Percentiles rank a stretch among this genome's conserved stretches.
phyloP scores from a whole-genome alignment of 2,113 vertebrate species.

The Apodemus speciosus region DNA sequence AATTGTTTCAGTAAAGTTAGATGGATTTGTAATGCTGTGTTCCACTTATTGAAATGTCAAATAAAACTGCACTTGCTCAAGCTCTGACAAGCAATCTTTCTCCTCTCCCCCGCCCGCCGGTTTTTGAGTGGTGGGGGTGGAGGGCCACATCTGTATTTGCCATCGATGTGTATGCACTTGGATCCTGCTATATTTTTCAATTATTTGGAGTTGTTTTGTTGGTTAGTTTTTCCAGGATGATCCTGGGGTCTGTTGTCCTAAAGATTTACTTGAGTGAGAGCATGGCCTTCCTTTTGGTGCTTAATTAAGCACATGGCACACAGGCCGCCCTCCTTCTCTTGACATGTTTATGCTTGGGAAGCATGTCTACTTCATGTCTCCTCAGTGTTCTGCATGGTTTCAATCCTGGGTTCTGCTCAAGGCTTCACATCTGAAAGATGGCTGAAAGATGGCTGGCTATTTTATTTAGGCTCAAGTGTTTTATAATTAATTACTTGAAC shows the following conservation, averaged over 20 bases:
- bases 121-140: constrained; percentile 67
- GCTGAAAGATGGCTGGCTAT: constrained; percentile 31
- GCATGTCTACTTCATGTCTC: constrained; percentile 69
- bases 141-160: constrained; percentile 72
- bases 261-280: constrained; percentile 59
- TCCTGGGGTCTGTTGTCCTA: constrained; percentile 52
- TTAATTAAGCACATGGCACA: constrained; percentile 55
- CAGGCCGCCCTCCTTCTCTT: constrained; percentile 45
- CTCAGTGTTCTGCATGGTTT: constrained; percentile 53
- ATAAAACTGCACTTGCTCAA: constrained; percentile 92
- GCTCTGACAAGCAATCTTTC: constrained; percentile 86
- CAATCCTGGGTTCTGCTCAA: constrained; percentile 25
- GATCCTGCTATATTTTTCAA: not conserved
- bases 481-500: constrained; percentile 63
- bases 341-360: constrained; percentile 58
- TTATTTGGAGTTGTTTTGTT: constrained; percentile 68
- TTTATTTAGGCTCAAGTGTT: constrained; percentile 56
- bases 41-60: constrained; percentile 99
- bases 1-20: constrained; percentile 99
- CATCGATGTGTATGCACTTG: not conserved
- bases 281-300: constrained; percentile 15
- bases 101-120: not conserved
- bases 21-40: constrained; percentile 98
- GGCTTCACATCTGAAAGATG: not conserved
- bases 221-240: constrained; percentile 67